phyloP scores from a whole-genome alignment of 1,140 invertebrate species.

The Gyrodactylus salaris region DNA sequence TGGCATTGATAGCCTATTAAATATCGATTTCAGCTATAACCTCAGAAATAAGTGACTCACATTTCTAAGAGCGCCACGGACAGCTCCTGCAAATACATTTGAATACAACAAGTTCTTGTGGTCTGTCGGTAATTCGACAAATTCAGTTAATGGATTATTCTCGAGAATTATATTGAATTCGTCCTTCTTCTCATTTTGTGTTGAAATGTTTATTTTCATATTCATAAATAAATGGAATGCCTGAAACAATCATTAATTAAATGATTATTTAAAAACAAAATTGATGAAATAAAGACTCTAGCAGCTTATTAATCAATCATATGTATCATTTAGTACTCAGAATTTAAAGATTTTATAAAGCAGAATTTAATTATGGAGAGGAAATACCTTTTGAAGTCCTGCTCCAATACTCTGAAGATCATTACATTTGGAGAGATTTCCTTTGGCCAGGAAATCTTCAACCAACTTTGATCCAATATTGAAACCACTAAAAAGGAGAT shows the following conservation, averaged over 20 bases:
- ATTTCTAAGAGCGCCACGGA: slow-evolving; percentile 65
- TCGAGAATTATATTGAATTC: slow-evolving; percentile 86
- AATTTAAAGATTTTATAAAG: no score
- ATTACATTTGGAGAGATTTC: slow-evolving; percentile 49
- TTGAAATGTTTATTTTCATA: slow-evolving; percentile 50
- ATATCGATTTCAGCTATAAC: slow-evolving; percentile 3
- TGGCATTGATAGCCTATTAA: background rate
- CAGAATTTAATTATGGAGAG: slow-evolving; percentile 7
- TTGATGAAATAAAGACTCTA: no score
- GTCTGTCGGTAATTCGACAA: slow-evolving; percentile 75
- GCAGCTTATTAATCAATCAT: no score
- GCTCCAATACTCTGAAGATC: slow-evolving; percentile 87
- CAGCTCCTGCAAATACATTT: slow-evolving; percentile 57
- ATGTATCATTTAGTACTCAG: no score
- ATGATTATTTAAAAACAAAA: background rate
- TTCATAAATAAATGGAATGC: slow-evolving; percentile 61
- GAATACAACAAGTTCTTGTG: slow-evolving; percentile 54
- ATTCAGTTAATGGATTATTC: slow-evolving; percentile 75
- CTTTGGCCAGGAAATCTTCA: slow-evolving; percentile 78
- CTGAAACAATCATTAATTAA: slow-evolving; percentile 19
- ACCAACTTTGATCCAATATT: slow-evolving; percentile 87
- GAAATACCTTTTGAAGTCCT: slow-evolving; percentile 40
- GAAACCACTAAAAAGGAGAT: slow-evolving; percentile 32
- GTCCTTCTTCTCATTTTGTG: slow-evolving; percentile 64
- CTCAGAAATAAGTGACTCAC: background rate